A percentile compares a stretch with the other conserved stretches of the same genome.
These are phyloP conservation scores for Larimichthys polyactis DNA, from an alignment of 2,113 vertebrate genomes.

Conservation along the genomic window DNA sequence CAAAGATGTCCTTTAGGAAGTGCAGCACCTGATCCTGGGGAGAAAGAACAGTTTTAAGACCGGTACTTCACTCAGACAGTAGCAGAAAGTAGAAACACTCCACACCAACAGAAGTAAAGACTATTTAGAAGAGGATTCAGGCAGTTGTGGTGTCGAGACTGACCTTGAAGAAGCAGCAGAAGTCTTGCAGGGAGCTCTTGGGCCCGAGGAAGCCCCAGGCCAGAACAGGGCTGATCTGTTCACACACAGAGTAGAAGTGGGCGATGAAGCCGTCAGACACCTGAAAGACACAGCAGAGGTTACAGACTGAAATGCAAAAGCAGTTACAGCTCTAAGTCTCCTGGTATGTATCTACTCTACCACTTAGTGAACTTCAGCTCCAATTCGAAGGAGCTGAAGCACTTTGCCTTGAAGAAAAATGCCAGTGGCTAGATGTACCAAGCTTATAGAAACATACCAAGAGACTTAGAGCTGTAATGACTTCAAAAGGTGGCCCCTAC, in stretches of 20 bases:
- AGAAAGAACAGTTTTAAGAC: neutral
- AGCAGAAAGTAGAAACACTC: neutral
- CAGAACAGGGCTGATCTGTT: slow-evolving; percentile 94
- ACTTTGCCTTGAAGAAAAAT: too few species aligned
- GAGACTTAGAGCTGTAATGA: too few species aligned
- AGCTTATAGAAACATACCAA: too few species aligned
- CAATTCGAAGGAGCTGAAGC: too few species aligned
- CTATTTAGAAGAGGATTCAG: neutral
- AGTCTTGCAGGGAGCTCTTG: slow-evolving; percentile 92
- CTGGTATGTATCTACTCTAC: too few species aligned
- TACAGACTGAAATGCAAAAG: neutral
- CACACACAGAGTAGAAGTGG: slow-evolving; percentile 95
- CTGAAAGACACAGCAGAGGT: slow-evolving; percentile 71
- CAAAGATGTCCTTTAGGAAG: slow-evolving; percentile 97
- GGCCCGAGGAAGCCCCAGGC: slow-evolving; percentile 98
- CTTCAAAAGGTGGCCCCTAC: too few species aligned
- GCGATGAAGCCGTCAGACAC: slow-evolving; percentile 95
- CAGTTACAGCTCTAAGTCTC: too few species aligned
- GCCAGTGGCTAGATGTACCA: too few species aligned
- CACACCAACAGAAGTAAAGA: neutral
- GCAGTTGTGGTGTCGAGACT: slow-evolving; percentile 4
- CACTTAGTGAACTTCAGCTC: too few species aligned
- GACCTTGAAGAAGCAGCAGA: slow-evolving; percentile 98
- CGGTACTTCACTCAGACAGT: neutral
- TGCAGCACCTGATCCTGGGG: slow-evolving; percentile 92